Base-by-base conservation (phyloP, 2,888 invertebrate species). In the Melanophora roralis region DNA sequence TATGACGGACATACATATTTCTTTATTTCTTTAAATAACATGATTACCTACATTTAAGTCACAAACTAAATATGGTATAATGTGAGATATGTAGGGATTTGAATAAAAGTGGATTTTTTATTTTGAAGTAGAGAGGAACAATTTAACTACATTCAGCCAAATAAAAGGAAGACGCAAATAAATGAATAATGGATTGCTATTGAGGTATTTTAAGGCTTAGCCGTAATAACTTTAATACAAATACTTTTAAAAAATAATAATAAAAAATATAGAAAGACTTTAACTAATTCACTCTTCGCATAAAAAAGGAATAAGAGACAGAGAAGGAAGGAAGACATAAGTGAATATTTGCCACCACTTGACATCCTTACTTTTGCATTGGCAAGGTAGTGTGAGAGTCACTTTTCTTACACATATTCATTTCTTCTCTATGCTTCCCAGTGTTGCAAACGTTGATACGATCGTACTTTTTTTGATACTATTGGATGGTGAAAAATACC, bases 301-400 rank as follows among this genome's bases (percentile, higher is more conserved):
- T 45, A 32, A 7, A 45, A 19, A 36, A 9, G 2, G 21, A 21
- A 12, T 23, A 47, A 4, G 5, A n/a, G n/a, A 8, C 27, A 19
- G 23, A 34, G 12, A 40, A 19, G 27, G 14, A 43, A 34, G 9
- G 27, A 27, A 27, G 6, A 23, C n/a, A 60, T 32, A 51, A 53
- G 53, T 60, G 40, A 60, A 21, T 49, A 59, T 32, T 21, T 67
- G 55, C 53, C 14, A 23, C 21, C 43, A 72, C 40, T 40, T 23
- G 34, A 43, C 14, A 40, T 19, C 7, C 64, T 53, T 14, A 43
- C 12, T 53, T 14, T 40, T 7, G 16, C n/a, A 62, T 12, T 11
- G 53, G 32, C 6, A 36, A n/a, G 16, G 36, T 55, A 34, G 9
- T 27, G 6, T 11, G 14, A 53, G n/a, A 7, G n/a, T 1, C 32